Base-by-base conservation (phyloP, 2,797 vertebrate genomes). In the Pangasius larnaudii region DNA sequence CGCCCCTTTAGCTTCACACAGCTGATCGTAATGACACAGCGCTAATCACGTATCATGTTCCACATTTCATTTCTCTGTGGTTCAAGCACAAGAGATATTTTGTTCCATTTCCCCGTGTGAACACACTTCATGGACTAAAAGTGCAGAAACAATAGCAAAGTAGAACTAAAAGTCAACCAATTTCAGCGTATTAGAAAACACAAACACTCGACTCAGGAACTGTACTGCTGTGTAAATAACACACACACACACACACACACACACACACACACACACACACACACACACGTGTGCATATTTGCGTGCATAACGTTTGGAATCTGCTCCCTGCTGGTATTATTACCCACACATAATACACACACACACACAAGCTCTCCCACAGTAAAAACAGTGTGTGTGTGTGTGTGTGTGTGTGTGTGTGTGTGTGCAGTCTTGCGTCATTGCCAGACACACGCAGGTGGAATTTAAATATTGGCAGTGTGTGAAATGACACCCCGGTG, bases 401-500 rank as follows among this genome's bases (percentile, higher is more conserved):
- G 67, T 79, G 39, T 63, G 9, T 79, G 18, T 61, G 13, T 82
- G 58, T 65, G 39, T 83, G 63, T 49, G 53, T 85, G 65, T 39
- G 69, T 80, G 33, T 65, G 46, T 75, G 49, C 77, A 80, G 74
- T 80, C 84, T 84, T 89, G 88, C 89, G 88, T 89, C 88, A 89
- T 87, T 88, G 89, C 88, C 88, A 91, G 78, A 90, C 87, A 86
- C 88, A 86, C 61, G 33, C 89, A 90, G 86, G 88, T 90, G 87
- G 89, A 90, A 89, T 88, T 86, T 87, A 91, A 91, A 91, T 88
- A 89, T 87, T 89, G 89, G 30, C 49, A 30, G 63, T 80, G 88
- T 91, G 91, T 88, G 91, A 91, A 91, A 88, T 91, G 71, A 88
- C 91, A 85, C 86, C 19, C 80, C 27, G 46, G 91, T 91, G 91